Base-by-base conservation (phyloP, 2,888 invertebrate genomes). In the Pocota personata region DNA sequence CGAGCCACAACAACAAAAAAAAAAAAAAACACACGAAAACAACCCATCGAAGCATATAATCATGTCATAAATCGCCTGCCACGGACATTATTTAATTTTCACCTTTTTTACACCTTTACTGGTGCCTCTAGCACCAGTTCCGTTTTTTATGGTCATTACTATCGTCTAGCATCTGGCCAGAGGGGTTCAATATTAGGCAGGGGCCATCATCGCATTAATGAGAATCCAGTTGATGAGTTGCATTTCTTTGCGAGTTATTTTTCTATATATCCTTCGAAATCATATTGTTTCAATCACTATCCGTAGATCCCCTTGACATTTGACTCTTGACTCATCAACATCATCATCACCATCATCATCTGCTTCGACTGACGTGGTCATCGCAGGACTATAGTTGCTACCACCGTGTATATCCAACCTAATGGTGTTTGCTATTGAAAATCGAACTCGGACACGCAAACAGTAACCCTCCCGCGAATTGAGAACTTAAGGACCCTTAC, bases 341-440 rank as follows among this genome's bases (percentile, higher is more conserved):
- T 6, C 14, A 50, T 30, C 43, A 58, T 35, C 66, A 58, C 24
- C 66, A 77, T 76, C 72, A 86, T 86, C 86, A 86, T 86, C 76
- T 77, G 86, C 58, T 80, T 16, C 6, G 57, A 27, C 40, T 40
- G 50, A 37, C 48, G 35, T 60, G 48, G 32, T 52, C 73, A 60
- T 48, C 60, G 24, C 46, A 52, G 52, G 73, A 60, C 37, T 48
- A 43, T 24, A 32, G 8, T 35, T 32, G 43, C 30, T 12, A 19
- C 32, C 24, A 46, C 16, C 30, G 21, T 58, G 21, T 66, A 8
- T 62, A 67, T 57, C 46, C 58, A n/a, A 24, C 62, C 72, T 86
- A 86, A 86, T 86, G 82, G 86, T 86, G 77, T 86, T 86, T 86
- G 86, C 82, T 62, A 86, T 86, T 72, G 72, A 86, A 86, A 86